Evolutionary conservation across 1,140 invertebrate genomes (phyloP), one percentile per base, ranked within the genome.

Genomic region (Doryteuthis pealeii): DNA sequence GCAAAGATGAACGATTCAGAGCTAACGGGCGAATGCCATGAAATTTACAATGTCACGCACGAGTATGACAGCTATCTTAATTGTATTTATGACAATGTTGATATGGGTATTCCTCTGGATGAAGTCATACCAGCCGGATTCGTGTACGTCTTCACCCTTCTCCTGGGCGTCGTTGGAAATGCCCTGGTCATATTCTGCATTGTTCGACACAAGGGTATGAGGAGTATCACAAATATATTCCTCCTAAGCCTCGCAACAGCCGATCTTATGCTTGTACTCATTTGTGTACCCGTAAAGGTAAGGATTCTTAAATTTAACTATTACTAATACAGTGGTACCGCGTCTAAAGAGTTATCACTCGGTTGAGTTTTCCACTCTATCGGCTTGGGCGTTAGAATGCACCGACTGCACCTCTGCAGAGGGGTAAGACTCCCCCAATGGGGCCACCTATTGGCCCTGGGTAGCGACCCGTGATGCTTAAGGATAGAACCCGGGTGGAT

Each of bases 261-360:
- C 3, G 92, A 93, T 87, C 87, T 93, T 6, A 85, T 93, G 31
- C 89, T 93, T 8, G 91, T 93, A 69, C 86, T 91, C 35, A 89
- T 93, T 80, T 93, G 92, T 84, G 92, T 93, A 75, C 92, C 92
- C 15, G 91, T 93, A 0, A 93, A 93, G 90, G 91, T 92, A 86
- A 89, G 87, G 45, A 28, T 6, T 70, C 6, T 70, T n/a, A 31
- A 32, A 30, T 26, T 77, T 76, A 90, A n/a, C n/a, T n/a, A n/a
- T n/a, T n/a, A n/a, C n/a, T n/a, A n/a, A n/a, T n/a, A n/a, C n/a
- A n/a, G n/a, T n/a, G n/a, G n/a, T n/a, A n/a, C n/a, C n/a, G n/a
- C n/a, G n/a, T n/a, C n/a, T n/a, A n/a, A n/a, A n/a, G n/a, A n/a
- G n/a, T n/a, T n/a, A n/a, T n/a, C n/a, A n/a, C n/a, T n/a, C n/a